Percentiles rank a stretch among this genome's conserved stretches.
These are phyloP conservation scores for Nebria ingens DNA, from an alignment of 1,140 invertebrate species.

Conservation along the genomic window DNA sequence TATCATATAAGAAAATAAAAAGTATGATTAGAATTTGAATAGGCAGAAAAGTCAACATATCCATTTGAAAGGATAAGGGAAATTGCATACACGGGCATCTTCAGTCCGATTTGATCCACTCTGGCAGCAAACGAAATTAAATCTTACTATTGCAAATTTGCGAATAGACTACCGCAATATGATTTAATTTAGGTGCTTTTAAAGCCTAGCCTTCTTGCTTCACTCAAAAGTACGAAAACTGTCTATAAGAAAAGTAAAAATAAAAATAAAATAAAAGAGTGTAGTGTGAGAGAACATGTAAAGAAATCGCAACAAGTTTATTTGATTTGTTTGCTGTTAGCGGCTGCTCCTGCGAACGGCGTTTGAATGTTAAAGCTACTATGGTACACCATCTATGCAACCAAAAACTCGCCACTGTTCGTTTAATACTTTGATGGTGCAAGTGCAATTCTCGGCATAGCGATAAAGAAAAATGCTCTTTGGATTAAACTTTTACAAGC, in stretches of 20 bases:
- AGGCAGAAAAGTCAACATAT: no score
- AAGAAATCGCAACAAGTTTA: conserved; percentile 9
- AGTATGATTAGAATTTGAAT: no score
- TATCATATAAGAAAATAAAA: no score
- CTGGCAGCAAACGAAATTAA: no score
- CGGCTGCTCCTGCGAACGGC: neutral
- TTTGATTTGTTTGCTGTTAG: conserved; percentile 8
- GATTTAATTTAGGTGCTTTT: neutral
- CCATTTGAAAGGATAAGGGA: no score
- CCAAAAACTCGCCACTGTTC: neutral
- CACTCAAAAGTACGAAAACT: no score
- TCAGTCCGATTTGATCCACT: no score
- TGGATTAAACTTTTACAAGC: neutral
- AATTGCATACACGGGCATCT: no score
- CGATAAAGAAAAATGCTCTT: neutral
- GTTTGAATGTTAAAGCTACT: neutral
- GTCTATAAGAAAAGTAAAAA: no score
- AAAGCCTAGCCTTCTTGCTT: no score
- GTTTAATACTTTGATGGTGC: neutral
- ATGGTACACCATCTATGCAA: neutral
- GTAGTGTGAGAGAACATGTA: conserved; percentile 2
- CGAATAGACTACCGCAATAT: neutral
- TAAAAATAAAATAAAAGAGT: no score
- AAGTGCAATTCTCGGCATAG: neutral
- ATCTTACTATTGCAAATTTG: no score